A percentile compares a stretch with the other conserved stretches of the same genome.
Conservation (phyloP, 2,797 vertebrate species). For the Falco cherrug region DNA sequence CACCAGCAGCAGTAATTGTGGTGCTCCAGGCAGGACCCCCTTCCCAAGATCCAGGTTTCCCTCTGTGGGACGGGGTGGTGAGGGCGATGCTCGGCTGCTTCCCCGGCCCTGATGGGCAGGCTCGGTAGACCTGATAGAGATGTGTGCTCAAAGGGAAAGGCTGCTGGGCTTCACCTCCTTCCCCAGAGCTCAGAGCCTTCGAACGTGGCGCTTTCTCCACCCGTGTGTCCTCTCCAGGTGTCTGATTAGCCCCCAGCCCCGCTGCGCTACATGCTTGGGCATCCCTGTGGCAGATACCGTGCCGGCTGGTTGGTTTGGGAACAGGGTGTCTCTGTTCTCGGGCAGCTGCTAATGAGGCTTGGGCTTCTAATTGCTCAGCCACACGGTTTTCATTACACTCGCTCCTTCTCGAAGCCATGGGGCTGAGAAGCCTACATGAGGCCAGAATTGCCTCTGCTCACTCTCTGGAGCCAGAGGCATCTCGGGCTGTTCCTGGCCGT, state of each 20-base stretch:
- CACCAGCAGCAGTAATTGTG: neutral
- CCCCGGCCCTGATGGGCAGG: neutral
- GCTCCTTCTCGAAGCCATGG: fast-evolving
- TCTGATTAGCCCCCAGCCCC: neutral
- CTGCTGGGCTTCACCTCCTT: fast-evolving
- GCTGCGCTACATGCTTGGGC: neutral
- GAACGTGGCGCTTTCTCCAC: fast-evolving
- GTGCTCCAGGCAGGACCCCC: neutral
- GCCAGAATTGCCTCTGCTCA: neutral
- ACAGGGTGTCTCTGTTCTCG: neutral
- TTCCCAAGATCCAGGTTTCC: neutral
- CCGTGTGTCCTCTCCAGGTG: neutral
- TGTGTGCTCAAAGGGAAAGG: neutral
- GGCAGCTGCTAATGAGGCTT: neutral
- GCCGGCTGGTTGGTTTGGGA: neutral
- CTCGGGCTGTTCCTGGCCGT: neutral
- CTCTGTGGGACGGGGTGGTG: neutral
- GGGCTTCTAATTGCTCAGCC: neutral
- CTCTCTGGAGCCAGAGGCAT: neutral
- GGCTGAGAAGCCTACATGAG: neutral
- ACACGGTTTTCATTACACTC: neutral
- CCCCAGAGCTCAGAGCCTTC: neutral
- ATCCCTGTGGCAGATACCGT: neutral
- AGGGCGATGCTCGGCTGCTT: neutral
- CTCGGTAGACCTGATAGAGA: neutral